Base-by-base conservation (phyloP, 2,797 vertebrate species). In the Rhynchonycteris naso region DNA sequence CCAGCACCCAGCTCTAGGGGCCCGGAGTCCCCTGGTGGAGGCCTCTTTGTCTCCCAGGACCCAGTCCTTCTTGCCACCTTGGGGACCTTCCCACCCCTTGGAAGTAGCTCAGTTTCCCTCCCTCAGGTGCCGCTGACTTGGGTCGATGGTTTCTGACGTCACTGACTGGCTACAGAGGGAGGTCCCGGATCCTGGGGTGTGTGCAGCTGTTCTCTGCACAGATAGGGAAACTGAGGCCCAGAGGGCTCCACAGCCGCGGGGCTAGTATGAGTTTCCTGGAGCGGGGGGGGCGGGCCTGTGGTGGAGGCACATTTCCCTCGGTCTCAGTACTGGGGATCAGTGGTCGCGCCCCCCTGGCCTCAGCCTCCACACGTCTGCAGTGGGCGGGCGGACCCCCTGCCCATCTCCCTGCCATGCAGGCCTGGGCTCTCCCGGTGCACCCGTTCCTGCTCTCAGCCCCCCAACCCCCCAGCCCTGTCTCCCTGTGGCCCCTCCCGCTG, bases 161-260 rank as follows among this genome's bases (percentile, higher is more conserved):
- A 8, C 26, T 21, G 30, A 7, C n/a, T 61, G 35, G 50, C 58
- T 3, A 4, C 26, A 54, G 21, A 78, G 38, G 33, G 72, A 80
- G 21, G 35, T 33, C 59, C 43, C 14, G 66, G 61, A n/a, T 15
- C 52, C 38, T 21, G 43, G 66, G 54, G 33, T 26, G 66, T 47
- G 33, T 26, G 1, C 4, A 12, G 89, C 28, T 11, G 30, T 43
- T 68, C 19, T 28, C 26, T 58, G 54, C 43, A 28, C 33, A 9
- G 7, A 21, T 43, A 59, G 61, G 93, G 21, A 65, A 22, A 52
- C 69, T 4, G 76, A 79, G 66, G 71, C 59, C 91, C 22, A 0
- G 22, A 1, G 1, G 2, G 4, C 28, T 59, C n/a, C 56, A 0
- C 12, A 14, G 66, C 43, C 26, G 19, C 3, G 0, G 54, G 65